phyloP scores from a whole-genome alignment of 2,797 vertebrate species.

The Artibeus lituratus region DNA sequence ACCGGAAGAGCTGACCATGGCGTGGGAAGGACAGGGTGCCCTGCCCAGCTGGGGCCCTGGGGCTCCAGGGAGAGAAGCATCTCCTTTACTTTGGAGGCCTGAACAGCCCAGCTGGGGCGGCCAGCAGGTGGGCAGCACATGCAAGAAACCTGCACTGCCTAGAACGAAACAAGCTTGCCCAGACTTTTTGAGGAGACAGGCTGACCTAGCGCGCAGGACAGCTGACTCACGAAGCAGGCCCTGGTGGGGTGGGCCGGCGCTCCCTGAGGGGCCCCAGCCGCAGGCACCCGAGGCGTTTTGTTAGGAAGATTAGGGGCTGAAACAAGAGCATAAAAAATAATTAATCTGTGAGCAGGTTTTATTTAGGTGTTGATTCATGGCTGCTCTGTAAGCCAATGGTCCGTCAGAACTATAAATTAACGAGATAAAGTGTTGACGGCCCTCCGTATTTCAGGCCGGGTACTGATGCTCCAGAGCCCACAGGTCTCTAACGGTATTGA shows the following conservation, averaged over 20 bases:
- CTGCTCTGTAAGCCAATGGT: conserved; percentile 57
- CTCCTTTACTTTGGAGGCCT: not conserved
- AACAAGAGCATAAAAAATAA: conserved; percentile 55
- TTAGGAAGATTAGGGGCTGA: conserved; percentile 61
- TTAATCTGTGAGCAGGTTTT: conserved; percentile 61
- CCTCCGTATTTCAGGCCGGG: conserved; percentile 1
- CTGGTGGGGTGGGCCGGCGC: not conserved
- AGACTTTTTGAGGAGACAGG: not conserved
- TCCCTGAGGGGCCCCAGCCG: not conserved
- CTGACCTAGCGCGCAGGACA: not conserved
- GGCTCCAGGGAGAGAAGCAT: not conserved
- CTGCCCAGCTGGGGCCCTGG: not conserved
- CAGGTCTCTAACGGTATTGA: conserved; percentile 68
- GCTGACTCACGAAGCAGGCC: not conserved
- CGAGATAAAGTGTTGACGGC: conserved; percentile 55
- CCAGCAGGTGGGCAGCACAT: not conserved
- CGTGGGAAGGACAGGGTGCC: not conserved
- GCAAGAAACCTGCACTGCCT: fast-evolving
- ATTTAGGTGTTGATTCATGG: conserved; percentile 71
- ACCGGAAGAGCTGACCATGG: not conserved
- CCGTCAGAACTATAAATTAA: conserved; percentile 70
- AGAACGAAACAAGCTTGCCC: not conserved
- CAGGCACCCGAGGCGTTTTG: not conserved
- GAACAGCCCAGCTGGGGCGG: not conserved
- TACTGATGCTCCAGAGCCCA: conserved; percentile 52